Conservation (phyloP, 2,888 invertebrate genomes). For the Aleiodes leptofemur region DNA sequence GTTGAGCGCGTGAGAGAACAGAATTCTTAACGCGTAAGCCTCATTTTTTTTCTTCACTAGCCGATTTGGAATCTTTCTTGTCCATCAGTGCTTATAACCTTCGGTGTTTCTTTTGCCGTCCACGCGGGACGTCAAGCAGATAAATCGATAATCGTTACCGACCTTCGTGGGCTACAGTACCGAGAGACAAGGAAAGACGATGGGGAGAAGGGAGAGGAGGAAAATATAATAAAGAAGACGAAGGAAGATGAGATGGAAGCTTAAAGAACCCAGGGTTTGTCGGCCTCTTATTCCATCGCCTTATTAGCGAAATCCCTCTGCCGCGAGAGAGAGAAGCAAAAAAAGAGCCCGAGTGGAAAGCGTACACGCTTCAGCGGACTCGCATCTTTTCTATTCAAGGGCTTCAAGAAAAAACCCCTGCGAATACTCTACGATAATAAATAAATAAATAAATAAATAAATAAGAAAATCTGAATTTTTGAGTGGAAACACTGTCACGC, state of each 20-base stretch:
- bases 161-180: slow-evolving; percentile 45
- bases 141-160: slow-evolving; percentile 61
- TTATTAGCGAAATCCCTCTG: slow-evolving; percentile 65
- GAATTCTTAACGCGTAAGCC: slow-evolving; percentile 45
- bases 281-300: slow-evolving; percentile 52
- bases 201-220: neutral
- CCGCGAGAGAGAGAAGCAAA: slow-evolving; percentile 47
- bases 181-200: slow-evolving; percentile 33
- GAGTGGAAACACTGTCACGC: no score
- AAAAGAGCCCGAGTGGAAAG: slow-evolving; percentile 31
- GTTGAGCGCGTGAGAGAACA: slow-evolving; percentile 45
- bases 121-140: slow-evolving; percentile 51
- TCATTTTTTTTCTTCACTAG: slow-evolving; percentile 16
- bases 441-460: slow-evolving; percentile 15
- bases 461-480: neutral
- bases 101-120: slow-evolving; percentile 23
- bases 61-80: slow-evolving; percentile 35
- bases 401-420: slow-evolving; percentile 39
- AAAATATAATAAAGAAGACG: slow-evolving; percentile 12
- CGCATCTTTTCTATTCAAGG: slow-evolving; percentile 16
- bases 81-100: slow-evolving; percentile 33
- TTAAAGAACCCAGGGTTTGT: slow-evolving; percentile 40
- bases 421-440: slow-evolving; percentile 34
- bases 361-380: slow-evolving; percentile 13
- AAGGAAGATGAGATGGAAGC: slow-evolving; percentile 13